Conservation (phyloP, 2,888 invertebrate genomes). For the Patella depressa region DNA sequence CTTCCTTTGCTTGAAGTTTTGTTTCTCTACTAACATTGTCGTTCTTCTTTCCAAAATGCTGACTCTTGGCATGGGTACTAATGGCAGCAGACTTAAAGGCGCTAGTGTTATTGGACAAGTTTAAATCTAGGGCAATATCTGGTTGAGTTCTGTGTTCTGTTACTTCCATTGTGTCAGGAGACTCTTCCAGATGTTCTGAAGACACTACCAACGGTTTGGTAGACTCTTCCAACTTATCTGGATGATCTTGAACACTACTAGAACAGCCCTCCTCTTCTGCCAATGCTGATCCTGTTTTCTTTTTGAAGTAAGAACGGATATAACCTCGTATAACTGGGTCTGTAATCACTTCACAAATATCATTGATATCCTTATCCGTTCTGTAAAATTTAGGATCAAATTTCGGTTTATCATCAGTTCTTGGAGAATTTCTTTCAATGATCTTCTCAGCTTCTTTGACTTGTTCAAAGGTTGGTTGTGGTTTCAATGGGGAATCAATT, state of each 20-base stretch:
- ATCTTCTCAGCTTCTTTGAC: background rate
- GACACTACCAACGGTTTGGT: background rate
- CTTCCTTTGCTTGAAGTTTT: background rate
- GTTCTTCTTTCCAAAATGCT: constrained; percentile 27
- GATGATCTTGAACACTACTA: background rate
- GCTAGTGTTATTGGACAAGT: background rate
- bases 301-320: constrained; percentile 50
- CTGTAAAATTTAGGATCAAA: constrained; percentile 25
- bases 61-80: background rate
- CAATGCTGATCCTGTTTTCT: constrained; percentile 29
- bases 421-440: constrained; percentile 34
- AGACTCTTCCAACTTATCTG: background rate
- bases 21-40: constrained; percentile 32
- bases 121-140: background rate
- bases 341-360: constrained; percentile 50
- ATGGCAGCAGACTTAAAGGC: background rate
- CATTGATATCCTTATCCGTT: constrained; percentile 50
- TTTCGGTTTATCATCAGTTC: constrained; percentile 47
- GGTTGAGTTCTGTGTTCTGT: background rate
- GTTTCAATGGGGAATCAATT: background rate
- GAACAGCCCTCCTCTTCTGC: background rate
- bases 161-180: background rate
- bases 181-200: background rate
- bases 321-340: constrained; percentile 58
- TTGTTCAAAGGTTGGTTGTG: background rate